Conservation (phyloP, 2,797 vertebrate genomes). For the Rhynchonycteris naso region DNA sequence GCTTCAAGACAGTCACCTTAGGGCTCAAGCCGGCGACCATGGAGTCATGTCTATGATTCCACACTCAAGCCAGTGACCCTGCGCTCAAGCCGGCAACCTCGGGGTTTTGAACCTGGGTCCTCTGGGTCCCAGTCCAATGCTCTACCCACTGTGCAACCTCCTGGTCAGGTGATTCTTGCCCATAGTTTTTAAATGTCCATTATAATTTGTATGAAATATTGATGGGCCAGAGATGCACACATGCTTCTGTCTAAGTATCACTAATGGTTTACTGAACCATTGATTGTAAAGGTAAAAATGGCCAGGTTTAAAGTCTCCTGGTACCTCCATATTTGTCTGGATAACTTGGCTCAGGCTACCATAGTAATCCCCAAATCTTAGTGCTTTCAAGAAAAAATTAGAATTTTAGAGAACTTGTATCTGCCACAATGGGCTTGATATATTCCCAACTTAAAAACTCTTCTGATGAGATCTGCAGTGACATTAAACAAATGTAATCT, state of each 20-base stretch:
- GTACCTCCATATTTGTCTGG: not conserved
- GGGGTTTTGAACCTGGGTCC: too few relatives aligned
- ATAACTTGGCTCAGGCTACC: not conserved
- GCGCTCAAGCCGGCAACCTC: too few relatives aligned
- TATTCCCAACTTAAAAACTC: not conserved
- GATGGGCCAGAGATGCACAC: not conserved
- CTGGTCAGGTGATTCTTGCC: too few relatives aligned
- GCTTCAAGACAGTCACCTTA: too few relatives aligned
- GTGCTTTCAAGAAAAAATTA: not conserved
- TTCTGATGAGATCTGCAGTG: not conserved
- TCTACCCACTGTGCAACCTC: too few relatives aligned
- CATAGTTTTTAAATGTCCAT: slow-evolving; percentile 52
- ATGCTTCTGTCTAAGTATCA: not conserved
- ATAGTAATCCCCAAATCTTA: not conserved
- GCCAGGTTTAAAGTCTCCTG: not conserved
- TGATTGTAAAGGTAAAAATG: slow-evolving; percentile 14
- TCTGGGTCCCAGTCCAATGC: too few relatives aligned
- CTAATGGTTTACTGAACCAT: slow-evolving; percentile 19
- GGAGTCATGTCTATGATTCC: too few relatives aligned
- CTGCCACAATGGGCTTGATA: not conserved
- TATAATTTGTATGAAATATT: slow-evolving; percentile 39
- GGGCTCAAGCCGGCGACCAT: too few relatives aligned
- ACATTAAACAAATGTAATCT: slow-evolving; percentile 17
- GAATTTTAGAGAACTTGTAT: slow-evolving; percentile 6
- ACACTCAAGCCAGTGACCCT: too few relatives aligned